Evolutionary conservation across 2,888 invertebrate genomes (phyloP).

Genomic region (Maniola hyperantus): DNA sequence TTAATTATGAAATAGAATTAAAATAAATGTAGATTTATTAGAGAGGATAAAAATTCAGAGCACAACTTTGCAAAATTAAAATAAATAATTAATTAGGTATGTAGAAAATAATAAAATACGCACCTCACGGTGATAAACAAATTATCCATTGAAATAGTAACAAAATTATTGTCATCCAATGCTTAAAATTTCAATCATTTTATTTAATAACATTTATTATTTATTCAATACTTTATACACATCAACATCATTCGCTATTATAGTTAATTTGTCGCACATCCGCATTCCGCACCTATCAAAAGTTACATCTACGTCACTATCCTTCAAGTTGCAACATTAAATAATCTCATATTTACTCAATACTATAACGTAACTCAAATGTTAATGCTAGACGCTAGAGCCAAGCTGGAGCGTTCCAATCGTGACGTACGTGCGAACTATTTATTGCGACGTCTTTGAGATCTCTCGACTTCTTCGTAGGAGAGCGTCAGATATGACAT

Average conservation of each 20-base stretch:
- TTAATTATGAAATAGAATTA: background rate
- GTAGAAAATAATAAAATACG: constrained; percentile 20
- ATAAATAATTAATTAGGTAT: background rate
- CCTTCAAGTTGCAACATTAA: constrained; percentile 49
- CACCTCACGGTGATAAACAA: constrained; percentile 51
- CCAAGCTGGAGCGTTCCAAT: background rate
- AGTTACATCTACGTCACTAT: constrained; percentile 59
- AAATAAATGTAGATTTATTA: background rate
- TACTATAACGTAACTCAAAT: constrained; percentile 43
- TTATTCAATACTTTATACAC: constrained; percentile 67
- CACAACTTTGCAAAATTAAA: background rate
- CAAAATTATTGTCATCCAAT: constrained; percentile 82
- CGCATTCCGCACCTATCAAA: constrained; percentile 62
- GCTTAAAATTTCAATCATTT: constrained; percentile 73
- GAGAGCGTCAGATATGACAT: too few relatives aligned
- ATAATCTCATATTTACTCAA: constrained; percentile 58
- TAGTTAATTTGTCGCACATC: constrained; percentile 44
- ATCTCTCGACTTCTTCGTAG: too few relatives aligned
- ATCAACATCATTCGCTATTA: constrained; percentile 55
- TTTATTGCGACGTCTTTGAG: background rate
- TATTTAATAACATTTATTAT: constrained; percentile 61
- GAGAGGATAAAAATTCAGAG: background rate
- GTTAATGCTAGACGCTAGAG: background rate
- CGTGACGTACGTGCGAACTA: background rate
- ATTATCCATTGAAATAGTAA: constrained; percentile 62